Base-by-base conservation (phyloP, 2,888 invertebrate species). In the Acronicta aceris region DNA sequence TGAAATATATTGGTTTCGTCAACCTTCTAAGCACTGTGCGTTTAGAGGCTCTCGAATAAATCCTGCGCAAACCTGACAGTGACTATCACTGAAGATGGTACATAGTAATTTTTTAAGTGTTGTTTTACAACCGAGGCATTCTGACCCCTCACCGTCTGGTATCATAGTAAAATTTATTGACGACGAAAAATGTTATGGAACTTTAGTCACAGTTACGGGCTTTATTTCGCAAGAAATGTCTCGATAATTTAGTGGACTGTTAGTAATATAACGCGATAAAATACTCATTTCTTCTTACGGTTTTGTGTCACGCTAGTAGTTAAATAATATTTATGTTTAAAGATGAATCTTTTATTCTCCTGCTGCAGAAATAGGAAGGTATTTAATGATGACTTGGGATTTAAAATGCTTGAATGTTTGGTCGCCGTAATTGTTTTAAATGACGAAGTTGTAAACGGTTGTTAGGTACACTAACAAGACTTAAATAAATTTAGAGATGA, bases 101-200 rank as follows among this genome's bases (percentile, higher is more conserved):
- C n/a, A n/a, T n/a, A 74, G 77, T 74, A 62, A 71, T 67, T 66
- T 65, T 67, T 71, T 76, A 71, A 71, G 65, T 61, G 47, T 66
- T 50, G 49, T 79, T 84, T 84, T 78, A 80, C 66, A 66, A 64
- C 74, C 60, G 61, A 73, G 66, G 68, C 73, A 73, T 74, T 57
- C 70, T 82, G 82, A 82, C 79, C 70, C 50, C 13, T 41, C 47
- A 51, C 43, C 33, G 59, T 65, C 57, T 70, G 57, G 63, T 53
- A 62, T 70, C 71, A 77, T 54, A 68, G 51, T 73, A 56, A 65
- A 75, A 81, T 82, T 79, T 81, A 84, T 60, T 60, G 71, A 55
- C 73, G 33, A 77, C 76, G 70, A 77, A 77, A 76, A 74, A 65
- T 72, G 65, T 71, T 73, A 73, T 65, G 64, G 70, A 60, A 46